Evolutionary conservation across 2,113 vertebrate species (phyloP).

Genomic region (Sphyrna mokarran): DNA sequence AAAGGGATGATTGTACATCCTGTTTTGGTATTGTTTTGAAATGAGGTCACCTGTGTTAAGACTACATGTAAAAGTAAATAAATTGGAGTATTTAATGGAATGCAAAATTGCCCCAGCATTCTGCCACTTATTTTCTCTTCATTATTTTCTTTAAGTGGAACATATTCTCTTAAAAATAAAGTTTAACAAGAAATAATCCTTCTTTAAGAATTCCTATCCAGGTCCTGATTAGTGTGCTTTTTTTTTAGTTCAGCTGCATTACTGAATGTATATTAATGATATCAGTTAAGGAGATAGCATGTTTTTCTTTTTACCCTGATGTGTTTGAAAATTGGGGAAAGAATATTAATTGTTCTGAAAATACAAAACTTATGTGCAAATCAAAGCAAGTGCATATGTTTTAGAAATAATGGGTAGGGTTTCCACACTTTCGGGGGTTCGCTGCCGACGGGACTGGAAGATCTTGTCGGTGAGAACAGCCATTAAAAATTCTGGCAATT

Average conservation of each 20-base stretch:
- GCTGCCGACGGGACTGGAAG: no score
- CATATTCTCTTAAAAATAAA: background rate
- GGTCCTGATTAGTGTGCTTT: background rate
- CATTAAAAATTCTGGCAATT: no score
- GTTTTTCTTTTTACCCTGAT: background rate
- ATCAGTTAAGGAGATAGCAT: background rate
- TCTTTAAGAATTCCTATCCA: background rate
- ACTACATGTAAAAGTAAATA: background rate
- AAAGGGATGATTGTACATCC: background rate
- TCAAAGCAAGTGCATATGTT: background rate
- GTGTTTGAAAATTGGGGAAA: background rate
- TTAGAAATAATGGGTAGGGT: background rate
- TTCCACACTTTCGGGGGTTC: no score
- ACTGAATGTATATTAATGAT: background rate
- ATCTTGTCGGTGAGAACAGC: no score
- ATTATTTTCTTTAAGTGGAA: slow-evolving; percentile 12
- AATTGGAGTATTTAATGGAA: background rate
- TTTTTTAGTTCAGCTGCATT: background rate
- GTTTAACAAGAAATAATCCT: background rate
- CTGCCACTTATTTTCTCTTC: background rate
- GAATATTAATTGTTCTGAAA: background rate
- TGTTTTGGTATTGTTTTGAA: slow-evolving; percentile 2
- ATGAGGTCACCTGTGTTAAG: background rate
- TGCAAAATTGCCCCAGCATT: background rate
- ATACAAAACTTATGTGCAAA: background rate